phyloP scores from a whole-genome alignment of 53 echinoderm and acorn worm species.

The Patiria pectinifera region DNA sequence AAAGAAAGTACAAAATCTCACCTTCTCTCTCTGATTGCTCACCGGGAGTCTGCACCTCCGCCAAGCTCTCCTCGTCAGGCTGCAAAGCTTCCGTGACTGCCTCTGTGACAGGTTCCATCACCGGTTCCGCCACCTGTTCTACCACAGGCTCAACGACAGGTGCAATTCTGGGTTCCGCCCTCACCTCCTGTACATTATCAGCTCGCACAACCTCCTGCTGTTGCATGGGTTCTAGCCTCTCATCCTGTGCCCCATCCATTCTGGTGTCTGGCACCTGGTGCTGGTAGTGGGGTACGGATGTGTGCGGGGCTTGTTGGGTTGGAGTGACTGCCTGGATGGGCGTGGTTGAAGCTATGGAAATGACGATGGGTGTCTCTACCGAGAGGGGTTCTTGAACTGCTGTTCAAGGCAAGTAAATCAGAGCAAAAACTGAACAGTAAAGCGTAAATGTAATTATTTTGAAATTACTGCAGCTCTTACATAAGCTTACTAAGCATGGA shows the following conservation, averaged over 20 bases:
- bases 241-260: constrained; percentile 55
- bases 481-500: too few species aligned
- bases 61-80: too few species aligned
- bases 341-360: constrained; percentile 78
- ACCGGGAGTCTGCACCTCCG: background rate
- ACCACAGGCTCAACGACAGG: constrained; percentile 21
- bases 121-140: constrained; percentile 11
- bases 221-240: constrained; percentile 30
- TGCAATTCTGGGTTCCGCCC: constrained; percentile 39
- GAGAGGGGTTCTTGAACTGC: constrained; percentile 48
- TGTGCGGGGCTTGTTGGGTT: constrained; percentile 88
- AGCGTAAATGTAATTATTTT: too few species aligned
- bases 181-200: constrained; percentile 56
- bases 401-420: background rate
- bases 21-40: background rate
- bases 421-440: background rate
- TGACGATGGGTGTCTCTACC: constrained; percentile 51
- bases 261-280: constrained; percentile 44
- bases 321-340: constrained; percentile 96
- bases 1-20: background rate
- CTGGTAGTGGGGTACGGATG: constrained; percentile 54
- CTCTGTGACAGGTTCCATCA: background rate
- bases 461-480: too few species aligned
- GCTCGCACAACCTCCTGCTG: constrained; percentile 26
- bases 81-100: background rate